Base-by-base conservation (phyloP, 1,140 invertebrate species). In the Uloborus diversus region DNA sequence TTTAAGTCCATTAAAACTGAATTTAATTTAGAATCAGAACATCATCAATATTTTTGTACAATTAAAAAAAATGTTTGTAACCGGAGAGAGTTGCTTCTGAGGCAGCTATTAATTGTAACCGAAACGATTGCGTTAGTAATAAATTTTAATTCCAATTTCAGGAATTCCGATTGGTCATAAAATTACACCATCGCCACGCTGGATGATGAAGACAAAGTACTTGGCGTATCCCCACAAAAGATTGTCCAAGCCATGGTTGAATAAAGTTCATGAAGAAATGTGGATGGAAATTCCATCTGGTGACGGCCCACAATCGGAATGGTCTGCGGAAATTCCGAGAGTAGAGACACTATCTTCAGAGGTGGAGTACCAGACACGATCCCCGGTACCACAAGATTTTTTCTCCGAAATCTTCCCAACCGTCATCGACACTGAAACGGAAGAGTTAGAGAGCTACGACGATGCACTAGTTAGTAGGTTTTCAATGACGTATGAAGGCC, bases 401-500 rank as follows among this genome's bases (percentile, higher is more conserved):
- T 42, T 20, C 5, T 64, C 62, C 0, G 32, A 53, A 20, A 59
- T 61, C 2, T 76, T 76, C 56, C 73, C 61, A 1, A 56, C 57
- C 7, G 27, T 65, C 9, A 65, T 76, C 17, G 73, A 76, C 14
- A 76, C 73, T 5, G 47, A 11, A 14, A 42, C 56, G 4, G 73
- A 76, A 17, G 14, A 17, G 9, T 65, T 49, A 5, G 35, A 57
- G 4, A 27, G 3, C 5, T 59, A 68, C 14, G 23, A 1, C 3
- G 75, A 79, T 1, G 64, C 57, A 25, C 4, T 42, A 1, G 13
- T 79, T 9, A 69, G 62, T 25, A 32, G 75, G 27, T 68, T 23
- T 17, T 79, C 75, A 14, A 7, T 68, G 7, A 14, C 27, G 13
- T 79, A 59, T 37, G 27, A 79, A 7, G 75, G 75, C 20, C 75